Conservation (phyloP, 2,797 vertebrate genomes). For the Xiphorhynchus erythropygius region DNA sequence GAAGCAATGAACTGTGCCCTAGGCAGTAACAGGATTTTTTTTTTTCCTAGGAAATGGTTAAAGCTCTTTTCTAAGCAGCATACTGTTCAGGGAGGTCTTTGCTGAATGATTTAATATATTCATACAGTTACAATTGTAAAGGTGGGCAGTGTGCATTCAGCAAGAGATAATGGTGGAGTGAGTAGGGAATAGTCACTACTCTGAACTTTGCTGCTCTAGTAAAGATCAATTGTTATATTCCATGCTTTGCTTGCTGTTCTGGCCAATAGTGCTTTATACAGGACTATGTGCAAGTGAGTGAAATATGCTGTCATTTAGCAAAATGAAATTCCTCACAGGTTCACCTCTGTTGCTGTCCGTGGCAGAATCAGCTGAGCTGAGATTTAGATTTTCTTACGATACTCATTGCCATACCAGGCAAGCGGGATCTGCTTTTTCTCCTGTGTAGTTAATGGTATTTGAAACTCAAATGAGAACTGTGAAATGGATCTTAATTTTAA, state of each 20-base stretch:
- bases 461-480: background rate
- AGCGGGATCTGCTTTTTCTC: background rate
- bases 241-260: background rate
- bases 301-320: background rate
- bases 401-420: background rate
- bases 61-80: background rate
- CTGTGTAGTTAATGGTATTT: background rate
- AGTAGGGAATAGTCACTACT: background rate
- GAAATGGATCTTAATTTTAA: background rate
- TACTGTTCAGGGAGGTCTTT: background rate
- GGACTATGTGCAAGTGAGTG: fast-evolving
- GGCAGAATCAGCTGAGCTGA: background rate
- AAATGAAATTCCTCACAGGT: background rate
- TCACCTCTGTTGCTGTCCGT: background rate
- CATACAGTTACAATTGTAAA: background rate
- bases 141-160: background rate
- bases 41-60: background rate
- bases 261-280: background rate
- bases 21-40: background rate
- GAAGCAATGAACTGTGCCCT: background rate
- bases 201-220: background rate
- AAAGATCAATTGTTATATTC: background rate
- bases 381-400: background rate
- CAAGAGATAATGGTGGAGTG: background rate
- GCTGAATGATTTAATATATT: background rate